Evolutionary conservation across 2,888 invertebrate genomes (phyloP).

Genomic region (Orthosia cruda): DNA sequence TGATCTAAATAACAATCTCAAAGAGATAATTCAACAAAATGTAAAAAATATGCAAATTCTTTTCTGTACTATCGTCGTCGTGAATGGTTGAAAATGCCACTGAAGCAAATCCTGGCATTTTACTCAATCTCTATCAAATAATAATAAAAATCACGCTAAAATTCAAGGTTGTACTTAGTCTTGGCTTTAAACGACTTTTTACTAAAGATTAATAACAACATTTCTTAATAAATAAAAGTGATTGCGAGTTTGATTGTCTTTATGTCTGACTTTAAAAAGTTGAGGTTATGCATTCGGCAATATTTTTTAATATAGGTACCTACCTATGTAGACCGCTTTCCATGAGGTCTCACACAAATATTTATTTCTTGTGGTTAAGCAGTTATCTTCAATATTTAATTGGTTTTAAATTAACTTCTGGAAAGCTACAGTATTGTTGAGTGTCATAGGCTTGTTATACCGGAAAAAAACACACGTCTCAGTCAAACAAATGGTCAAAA

Average conservation of each 20-base stretch:
- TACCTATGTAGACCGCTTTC: no score
- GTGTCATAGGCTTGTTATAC: background rate
- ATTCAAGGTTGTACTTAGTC: background rate
- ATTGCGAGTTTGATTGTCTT: no score
- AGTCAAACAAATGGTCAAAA: background rate
- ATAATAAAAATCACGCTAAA: background rate
- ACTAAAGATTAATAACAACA: no score
- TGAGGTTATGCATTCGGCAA: no score
- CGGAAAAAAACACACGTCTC: background rate
- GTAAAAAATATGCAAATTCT: conserved; percentile 21
- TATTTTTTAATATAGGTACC: no score
- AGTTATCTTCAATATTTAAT: no score
- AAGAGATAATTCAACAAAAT: conserved; percentile 7
- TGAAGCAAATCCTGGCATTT: conserved; percentile 19
- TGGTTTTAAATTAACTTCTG: no score
- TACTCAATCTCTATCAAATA: conserved; percentile 1
- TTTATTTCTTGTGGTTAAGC: no score
- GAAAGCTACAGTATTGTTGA: background rate
- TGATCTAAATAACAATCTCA: conserved; percentile 20
- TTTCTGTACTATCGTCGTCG: conserved; percentile 4
- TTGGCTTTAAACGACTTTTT: background rate
- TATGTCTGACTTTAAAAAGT: no score
- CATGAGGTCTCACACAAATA: no score
- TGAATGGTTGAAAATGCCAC: background rate
- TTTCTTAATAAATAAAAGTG: no score